A percentile compares a stretch with the other conserved stretches of the same genome.
These are phyloP conservation scores for Narcine bancroftii DNA, from an alignment of 2,113 vertebrate species.

Conservation along the genomic window DNA sequence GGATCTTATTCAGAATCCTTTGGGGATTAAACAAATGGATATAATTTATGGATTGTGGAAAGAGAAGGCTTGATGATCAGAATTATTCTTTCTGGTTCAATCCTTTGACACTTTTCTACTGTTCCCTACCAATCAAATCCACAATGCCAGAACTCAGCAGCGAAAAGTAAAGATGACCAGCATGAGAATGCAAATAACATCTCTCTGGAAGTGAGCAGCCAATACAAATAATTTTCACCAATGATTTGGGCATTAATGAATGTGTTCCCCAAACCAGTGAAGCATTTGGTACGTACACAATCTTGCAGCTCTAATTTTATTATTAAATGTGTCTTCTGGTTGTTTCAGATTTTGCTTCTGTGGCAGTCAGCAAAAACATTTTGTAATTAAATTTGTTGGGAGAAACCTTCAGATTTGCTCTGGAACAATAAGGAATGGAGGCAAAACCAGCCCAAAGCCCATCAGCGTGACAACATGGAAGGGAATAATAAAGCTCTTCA, in stretches of 20 bases:
- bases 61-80: neutral
- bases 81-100: neutral
- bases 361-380: neutral
- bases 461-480: neutral
- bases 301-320: neutral
- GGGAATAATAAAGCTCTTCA: neutral
- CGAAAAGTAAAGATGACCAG: conserved; percentile 3
- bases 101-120: neutral
- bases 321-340: neutral
- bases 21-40: neutral
- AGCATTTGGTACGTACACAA: too few species aligned
- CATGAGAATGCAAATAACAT: neutral
- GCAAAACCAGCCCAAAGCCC: neutral
- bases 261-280: neutral
- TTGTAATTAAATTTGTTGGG: neutral
- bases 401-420: neutral
- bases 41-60: neutral
- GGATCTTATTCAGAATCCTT: neutral
- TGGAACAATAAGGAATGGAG: neutral
- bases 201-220: neutral
- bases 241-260: neutral
- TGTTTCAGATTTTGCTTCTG: neutral
- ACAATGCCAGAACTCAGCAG: neutral
- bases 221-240: neutral
- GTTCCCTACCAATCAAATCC: neutral